A percentile compares a stretch with the other conserved stretches of the same genome.
Conservation (phyloP, 2,797 vertebrate species). For the Oryzias dopingdopingensis region DNA sequence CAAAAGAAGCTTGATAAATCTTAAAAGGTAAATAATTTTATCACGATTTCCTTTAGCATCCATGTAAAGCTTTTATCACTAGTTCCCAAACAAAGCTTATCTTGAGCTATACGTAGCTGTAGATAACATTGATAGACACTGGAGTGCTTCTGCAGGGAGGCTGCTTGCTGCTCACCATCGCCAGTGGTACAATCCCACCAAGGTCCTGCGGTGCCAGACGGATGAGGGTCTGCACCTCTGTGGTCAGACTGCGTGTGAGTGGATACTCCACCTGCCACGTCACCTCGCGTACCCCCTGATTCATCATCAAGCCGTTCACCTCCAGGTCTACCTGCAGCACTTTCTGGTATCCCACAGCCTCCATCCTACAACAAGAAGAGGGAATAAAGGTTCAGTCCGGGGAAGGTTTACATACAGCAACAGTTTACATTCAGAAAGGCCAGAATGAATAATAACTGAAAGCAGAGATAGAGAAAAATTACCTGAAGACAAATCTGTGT, state of each 20-base stretch:
- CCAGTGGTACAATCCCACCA: constrained; percentile 88
- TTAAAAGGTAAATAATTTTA: too few relatives aligned
- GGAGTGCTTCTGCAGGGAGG: not conserved
- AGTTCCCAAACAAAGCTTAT: too few relatives aligned
- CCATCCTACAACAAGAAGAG: constrained; percentile 70
- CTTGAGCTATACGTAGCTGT: too few relatives aligned
- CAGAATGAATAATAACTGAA: not conserved
- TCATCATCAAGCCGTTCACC: constrained; percentile 85
- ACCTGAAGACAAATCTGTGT: not conserved
- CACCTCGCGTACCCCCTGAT: constrained; percentile 84
- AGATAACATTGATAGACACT: too few relatives aligned
- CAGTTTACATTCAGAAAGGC: not conserved
- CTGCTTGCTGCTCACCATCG: constrained; percentile 83
- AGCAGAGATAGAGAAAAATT: not conserved
- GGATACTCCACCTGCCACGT: constrained; percentile 96
- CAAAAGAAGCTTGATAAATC: too few relatives aligned
- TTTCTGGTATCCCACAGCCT: constrained; percentile 77
- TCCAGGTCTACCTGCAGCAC: constrained; percentile 91
- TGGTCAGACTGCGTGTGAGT: constrained; percentile 73
- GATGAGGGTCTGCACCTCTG: constrained; percentile 83
- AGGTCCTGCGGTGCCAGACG: constrained; percentile 89
- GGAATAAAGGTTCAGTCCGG: constrained; percentile 27
- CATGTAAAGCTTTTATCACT: too few relatives aligned
- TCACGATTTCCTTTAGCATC: too few relatives aligned
- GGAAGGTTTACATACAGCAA: constrained; percentile 37